phyloP scores from a whole-genome alignment of 2,797 vertebrate genomes.

The Zenarchopterus dispar region DNA sequence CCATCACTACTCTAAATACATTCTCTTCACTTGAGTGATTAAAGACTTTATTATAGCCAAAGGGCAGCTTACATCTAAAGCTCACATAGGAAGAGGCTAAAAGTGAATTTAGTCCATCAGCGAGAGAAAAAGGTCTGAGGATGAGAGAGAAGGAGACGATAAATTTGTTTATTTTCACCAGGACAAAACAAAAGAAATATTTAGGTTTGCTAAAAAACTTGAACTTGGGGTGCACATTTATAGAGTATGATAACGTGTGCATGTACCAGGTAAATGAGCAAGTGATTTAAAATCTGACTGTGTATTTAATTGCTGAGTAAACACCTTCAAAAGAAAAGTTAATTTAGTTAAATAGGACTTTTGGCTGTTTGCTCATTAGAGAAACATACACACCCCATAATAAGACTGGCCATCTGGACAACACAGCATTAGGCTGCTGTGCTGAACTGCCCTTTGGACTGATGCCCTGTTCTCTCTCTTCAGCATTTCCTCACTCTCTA shows the following conservation, averaged over 20 bases:
- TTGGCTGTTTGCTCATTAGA: conserved; percentile 46
- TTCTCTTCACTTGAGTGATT: conserved; percentile 48
- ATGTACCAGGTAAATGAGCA: background rate
- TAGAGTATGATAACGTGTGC: background rate
- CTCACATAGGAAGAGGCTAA: conserved; percentile 44
- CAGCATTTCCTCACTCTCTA: conserved; percentile 24
- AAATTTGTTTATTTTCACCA: background rate
- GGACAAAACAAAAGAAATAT: conserved; percentile 8
- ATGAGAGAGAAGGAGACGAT: conserved; percentile 18
- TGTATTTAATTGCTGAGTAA: conserved; percentile 1
- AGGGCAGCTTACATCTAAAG: conserved; percentile 56
- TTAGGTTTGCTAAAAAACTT: conserved; percentile 11
- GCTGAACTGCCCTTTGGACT: conserved; percentile 66
- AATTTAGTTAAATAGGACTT: conserved; percentile 39
- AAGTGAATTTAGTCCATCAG: conserved; percentile 57
- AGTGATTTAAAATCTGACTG: background rate
- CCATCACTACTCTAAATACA: conserved; percentile 36
- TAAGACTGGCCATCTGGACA: conserved; percentile 73
- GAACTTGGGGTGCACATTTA: background rate
- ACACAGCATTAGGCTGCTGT: conserved; percentile 57
- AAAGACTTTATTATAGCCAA: conserved; percentile 60
- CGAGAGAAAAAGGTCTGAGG: conserved; percentile 22
- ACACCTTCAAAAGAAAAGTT: conserved; percentile 24
- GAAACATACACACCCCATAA: conserved; percentile 66
- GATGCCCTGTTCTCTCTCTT: conserved; percentile 44